A percentile compares a stretch with the other conserved stretches of the same genome.
These are phyloP conservation scores for Cyrtodaria siliqua DNA, from an alignment of 2,888 invertebrate genomes.

Conservation along the genomic window DNA sequence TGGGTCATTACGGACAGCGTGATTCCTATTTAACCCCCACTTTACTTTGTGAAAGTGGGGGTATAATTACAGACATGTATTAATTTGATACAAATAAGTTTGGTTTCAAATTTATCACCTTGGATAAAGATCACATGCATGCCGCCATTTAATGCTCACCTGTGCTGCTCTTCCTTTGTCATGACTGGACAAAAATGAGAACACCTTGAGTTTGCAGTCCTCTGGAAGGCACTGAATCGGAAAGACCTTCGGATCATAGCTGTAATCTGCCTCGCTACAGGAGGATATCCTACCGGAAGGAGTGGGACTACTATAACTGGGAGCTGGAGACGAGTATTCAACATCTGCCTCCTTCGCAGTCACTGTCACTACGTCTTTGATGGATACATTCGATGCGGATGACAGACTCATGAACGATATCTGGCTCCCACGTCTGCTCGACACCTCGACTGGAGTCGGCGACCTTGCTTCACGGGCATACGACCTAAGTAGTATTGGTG, in stretches of 20 bases:
- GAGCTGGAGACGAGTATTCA: background rate
- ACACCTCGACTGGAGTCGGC: slow-evolving; percentile 36
- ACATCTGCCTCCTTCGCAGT: background rate
- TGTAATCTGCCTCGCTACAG: background rate
- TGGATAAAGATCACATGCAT: no score
- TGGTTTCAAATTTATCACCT: no score
- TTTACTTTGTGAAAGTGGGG: no score
- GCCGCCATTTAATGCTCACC: slow-evolving; percentile 42
- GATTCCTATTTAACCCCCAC: no score
- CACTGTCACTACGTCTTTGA: background rate
- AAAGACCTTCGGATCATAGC: slow-evolving; percentile 59
- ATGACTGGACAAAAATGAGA: slow-evolving; percentile 77
- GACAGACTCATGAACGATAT: background rate
- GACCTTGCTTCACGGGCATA: slow-evolving; percentile 9
- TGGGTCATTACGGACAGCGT: no score
- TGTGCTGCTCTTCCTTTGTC: slow-evolving; percentile 78
- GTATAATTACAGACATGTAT: no score
- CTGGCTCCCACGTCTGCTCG: background rate
- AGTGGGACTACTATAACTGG: background rate
- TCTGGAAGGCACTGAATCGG: slow-evolving; percentile 80
- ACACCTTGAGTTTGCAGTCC: slow-evolving; percentile 82
- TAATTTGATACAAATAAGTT: no score
- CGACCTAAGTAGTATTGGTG: background rate
- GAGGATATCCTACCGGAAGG: background rate
- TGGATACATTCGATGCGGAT: background rate